Evolutionary conservation across 2,797 vertebrate genomes (phyloP), one percentile per base, ranked within the genome.

Genomic region (Natrix natrix): DNA sequence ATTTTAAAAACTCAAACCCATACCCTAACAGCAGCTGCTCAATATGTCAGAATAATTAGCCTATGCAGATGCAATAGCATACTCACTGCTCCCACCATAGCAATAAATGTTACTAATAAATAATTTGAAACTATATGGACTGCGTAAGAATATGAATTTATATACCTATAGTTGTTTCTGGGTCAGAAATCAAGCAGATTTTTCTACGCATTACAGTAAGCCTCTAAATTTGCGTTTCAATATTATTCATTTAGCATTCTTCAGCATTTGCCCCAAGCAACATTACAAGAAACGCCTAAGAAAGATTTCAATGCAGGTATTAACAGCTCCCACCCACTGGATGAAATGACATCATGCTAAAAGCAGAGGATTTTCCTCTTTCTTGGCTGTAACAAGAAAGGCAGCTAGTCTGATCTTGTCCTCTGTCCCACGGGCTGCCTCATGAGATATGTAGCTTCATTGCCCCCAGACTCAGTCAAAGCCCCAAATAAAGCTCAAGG

Each of bases 111-210:
- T 52, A 20, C 66, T n/a, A 28, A 55, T 78, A 43, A 22, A 88
- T 12, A 55, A 61, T 24, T 86, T 37, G 69, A 74, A 87, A 48
- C 54, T 16, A 57, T 43, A 69, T 59, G 17, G 87, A 8, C 48
- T 56, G 14, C 32, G 54, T 86, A 90, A 37, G 59, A 87, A 55
- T 87, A 48, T 32, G 54, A 37, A 63, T 32, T 22, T 22, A 74
- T 57, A 48, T 8, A 59, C 26, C 54, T 52, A 69, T 0, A 93
- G 61, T 43, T 92, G 74, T 92, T 94, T 56, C 10, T 83, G 43
- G 12, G 92, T 90, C 86, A 94, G 91, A 96, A 93, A 94, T 54
- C 91, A 91, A 43, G 1, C 87, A 78, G 55, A 92, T 93, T 94
- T 94, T 94, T 92, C 95, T 16, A 61, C 52, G 89, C 24, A 17